Base-by-base conservation (phyloP, 2,797 vertebrate genomes). In the Allenopithecus nigroviridis region DNA sequence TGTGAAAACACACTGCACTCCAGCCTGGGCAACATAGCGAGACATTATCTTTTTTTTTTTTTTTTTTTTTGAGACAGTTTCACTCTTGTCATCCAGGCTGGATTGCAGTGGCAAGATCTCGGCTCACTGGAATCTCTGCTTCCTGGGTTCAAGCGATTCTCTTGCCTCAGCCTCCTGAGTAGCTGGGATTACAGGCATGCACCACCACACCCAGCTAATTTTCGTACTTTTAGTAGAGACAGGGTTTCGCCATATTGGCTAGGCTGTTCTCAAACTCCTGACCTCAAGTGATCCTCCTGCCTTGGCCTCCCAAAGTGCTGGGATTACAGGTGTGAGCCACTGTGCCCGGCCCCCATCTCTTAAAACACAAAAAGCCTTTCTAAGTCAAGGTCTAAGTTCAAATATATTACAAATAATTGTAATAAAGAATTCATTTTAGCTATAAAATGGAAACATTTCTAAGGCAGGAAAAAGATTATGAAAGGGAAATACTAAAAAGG, bases 381-480 rank as follows among this genome's bases (percentile, higher is more conserved):
- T 12, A 92, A 84, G 55, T 9, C n/a, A 92, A 86, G 22, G 7
- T 92, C 50, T 59, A 92, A 64, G 33, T 95, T 89, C 21, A 90
- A 93, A 87, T 74, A 86, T 28, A 41, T 61, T 78, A 48, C 39
- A 70, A 87, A 94, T 53, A 92, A 39, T 39, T 87, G 0, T 41
- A 94, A 95, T 57, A 87, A 83, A 92, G 5, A 3, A 91, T 55
- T 92, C 36, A 89, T 59, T 95, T 91, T 72, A 75, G 39, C 91
- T 43, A 78, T n/a, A 80, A 95, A 94, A 61, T 12, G 80, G 74
- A 19, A 55, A 50, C 89, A 75, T 79, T 61, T 92, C 26, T 72
- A 90, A 19, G 36, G 14, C 64, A 6, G 36, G 16, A 36, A 89
- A 79, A 95, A 68, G n/a, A 50, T 79, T 81, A 76, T 80, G 33